A percentile compares a stretch with the other conserved stretches of the same genome.
Conservation (phyloP, 2,888 invertebrate genomes). For the Cecidostiba fungosa region DNA sequence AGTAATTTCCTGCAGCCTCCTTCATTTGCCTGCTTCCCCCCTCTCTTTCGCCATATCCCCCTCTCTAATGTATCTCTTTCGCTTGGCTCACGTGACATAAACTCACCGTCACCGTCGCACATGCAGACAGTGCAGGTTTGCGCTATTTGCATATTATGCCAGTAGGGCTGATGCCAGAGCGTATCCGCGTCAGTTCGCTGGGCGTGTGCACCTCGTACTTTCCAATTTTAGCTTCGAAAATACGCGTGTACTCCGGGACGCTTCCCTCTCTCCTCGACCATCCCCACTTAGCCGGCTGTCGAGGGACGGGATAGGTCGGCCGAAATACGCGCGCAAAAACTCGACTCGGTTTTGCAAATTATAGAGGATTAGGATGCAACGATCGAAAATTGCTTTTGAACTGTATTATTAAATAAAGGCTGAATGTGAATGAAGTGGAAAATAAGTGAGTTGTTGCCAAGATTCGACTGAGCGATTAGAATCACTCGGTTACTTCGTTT, state of each 20-base stretch:
- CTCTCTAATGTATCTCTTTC: conserved; percentile 14
- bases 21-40: conserved; percentile 12
- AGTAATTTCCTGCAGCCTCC: conserved; percentile 73
- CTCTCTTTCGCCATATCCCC: not conserved
- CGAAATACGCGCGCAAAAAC: not conserved
- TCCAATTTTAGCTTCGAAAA: conserved; percentile 48
- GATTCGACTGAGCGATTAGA: not conserved
- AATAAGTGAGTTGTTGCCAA: conserved; percentile 38
- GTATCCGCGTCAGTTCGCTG: conserved; percentile 39
- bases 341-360: conserved; percentile 11
- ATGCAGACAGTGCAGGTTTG: not conserved
- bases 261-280: not conserved
- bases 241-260: conserved; percentile 14
- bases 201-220: conserved; percentile 50
- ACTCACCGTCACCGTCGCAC: not conserved
- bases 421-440: conserved; percentile 33
- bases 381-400: conserved; percentile 36
- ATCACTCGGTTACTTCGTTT: not conserved
- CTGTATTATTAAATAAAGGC: conserved; percentile 46
- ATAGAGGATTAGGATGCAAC: not conserved
- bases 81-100: not conserved
- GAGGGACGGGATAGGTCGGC: not conserved
- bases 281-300: not conserved
- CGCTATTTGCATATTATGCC: conserved; percentile 74
- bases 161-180: conserved; percentile 52